Evolutionary conservation across 2,113 vertebrate species (phyloP), one percentile per base, ranked within the genome.

Genomic region (Chloropsis hardwickii): DNA sequence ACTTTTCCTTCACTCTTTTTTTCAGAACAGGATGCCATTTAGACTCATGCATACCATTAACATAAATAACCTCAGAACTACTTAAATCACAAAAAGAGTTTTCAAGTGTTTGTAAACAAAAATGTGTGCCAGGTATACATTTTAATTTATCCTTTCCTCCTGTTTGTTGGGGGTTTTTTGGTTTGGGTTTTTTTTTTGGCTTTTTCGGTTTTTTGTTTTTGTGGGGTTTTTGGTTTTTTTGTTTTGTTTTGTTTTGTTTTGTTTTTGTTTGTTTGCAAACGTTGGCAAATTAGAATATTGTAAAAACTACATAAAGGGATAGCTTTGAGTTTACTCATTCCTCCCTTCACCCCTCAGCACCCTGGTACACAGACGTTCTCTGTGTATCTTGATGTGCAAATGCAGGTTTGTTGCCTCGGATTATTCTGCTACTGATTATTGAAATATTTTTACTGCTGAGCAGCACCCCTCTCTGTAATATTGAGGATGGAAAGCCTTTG

Each of bases 21-120:
- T 86, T 92, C 72, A 45, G 60, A 90, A 94, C 88, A 92, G 93
- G 90, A 94, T 92, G 82, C 48, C 86, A 60, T n/a, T 93, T 77
- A 94, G 92, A 95, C 92, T 81, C 88, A 78, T 78, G 92, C 90
- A 95, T 95, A 79, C 39, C 27, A 91, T 95, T 95, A 91, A 47
- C 71, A 95, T 51, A 95, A 95, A 88, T 80, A 90, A 88, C 35
- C 45, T 45, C 74, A 66, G 66, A 85, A 69, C 45, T 54, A 80
- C 79, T 80, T 86, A 76, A 69, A 83, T 82, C 81, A 58, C 60
- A 58, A 81, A 70, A 50, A 79, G 58, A 74, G 42, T 58, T 66
- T 92, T 85, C 60, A 62, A 81, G 73, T 20, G 51, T 83, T 96
- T 92, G 79, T 67, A 60, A 72, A 86, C 37, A 81, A 66, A 92